Evolutionary conservation across 2,797 vertebrate genomes (phyloP).

Genomic region (Dendrocincla fuliginosa): DNA sequence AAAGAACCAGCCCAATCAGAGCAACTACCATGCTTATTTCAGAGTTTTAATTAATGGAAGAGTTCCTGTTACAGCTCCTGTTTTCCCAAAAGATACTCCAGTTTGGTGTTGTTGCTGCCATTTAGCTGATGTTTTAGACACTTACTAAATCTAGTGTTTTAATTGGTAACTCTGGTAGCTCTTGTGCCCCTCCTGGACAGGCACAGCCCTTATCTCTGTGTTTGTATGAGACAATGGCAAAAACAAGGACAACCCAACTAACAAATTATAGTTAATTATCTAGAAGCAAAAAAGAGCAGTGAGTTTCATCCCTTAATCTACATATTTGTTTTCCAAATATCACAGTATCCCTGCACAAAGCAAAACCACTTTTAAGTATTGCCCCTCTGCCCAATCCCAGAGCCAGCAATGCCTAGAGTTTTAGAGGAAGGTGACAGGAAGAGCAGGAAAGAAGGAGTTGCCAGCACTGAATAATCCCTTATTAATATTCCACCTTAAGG

Average conservation of each 20-base stretch:
- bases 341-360: background rate
- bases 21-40: background rate
- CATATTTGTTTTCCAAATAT: background rate
- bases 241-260: background rate
- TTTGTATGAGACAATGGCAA: fast-evolving
- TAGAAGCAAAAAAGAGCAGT: background rate
- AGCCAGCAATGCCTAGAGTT: background rate
- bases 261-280: background rate
- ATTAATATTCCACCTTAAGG: background rate
- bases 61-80: background rate
- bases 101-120: fast-evolving
- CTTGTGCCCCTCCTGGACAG: background rate
- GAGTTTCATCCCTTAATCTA: background rate
- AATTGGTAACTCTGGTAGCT: background rate
- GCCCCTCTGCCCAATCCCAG: background rate
- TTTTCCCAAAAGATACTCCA: background rate
- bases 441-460: background rate
- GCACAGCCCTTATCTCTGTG: background rate
- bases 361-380: background rate
- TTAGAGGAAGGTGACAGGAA: background rate
- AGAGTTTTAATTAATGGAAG: background rate
- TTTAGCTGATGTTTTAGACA: background rate
- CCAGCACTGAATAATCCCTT: background rate
- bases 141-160: background rate
- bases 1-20: background rate